phyloP scores from a whole-genome alignment of 2,113 vertebrate species.

The Muntiacus reevesi region DNA sequence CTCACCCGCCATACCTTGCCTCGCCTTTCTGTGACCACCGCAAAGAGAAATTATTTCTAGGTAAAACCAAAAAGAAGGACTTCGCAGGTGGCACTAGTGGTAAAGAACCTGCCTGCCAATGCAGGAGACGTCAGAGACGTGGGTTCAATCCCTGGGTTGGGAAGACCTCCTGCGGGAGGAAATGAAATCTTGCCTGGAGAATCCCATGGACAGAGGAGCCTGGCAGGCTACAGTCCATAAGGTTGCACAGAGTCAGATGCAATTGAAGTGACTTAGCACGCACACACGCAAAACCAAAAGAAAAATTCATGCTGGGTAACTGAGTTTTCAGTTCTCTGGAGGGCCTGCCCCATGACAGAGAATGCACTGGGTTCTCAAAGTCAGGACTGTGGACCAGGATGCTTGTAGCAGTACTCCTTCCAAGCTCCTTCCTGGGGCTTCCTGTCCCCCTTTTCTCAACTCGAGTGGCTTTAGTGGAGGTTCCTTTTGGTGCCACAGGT shows the following conservation, averaged over 20 bases:
- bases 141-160: background rate
- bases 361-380: fast-evolving
- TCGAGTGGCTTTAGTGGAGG: background rate
- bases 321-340: background rate
- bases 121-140: fast-evolving
- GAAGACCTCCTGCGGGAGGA: background rate
- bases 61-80: background rate
- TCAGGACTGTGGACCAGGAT: background rate
- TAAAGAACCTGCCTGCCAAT: background rate
- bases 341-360: fast-evolving
- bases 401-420: background rate
- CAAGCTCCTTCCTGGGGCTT: fast-evolving
- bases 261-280: background rate
- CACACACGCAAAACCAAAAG: background rate
- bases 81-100: background rate
- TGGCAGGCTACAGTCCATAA: background rate
- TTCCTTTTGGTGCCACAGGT: background rate
- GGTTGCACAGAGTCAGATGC: background rate
- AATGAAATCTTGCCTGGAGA: background rate
- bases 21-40: background rate
- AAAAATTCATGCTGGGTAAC: background rate
- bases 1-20: fast-evolving
- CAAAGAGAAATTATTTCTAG: background rate
- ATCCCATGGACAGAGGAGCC: background rate
- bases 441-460: background rate